Percentiles rank a stretch among this genome's conserved stretches.
phyloP scores from a whole-genome alignment of 2,797 vertebrate species.

The Harpagifer antarcticus region DNA sequence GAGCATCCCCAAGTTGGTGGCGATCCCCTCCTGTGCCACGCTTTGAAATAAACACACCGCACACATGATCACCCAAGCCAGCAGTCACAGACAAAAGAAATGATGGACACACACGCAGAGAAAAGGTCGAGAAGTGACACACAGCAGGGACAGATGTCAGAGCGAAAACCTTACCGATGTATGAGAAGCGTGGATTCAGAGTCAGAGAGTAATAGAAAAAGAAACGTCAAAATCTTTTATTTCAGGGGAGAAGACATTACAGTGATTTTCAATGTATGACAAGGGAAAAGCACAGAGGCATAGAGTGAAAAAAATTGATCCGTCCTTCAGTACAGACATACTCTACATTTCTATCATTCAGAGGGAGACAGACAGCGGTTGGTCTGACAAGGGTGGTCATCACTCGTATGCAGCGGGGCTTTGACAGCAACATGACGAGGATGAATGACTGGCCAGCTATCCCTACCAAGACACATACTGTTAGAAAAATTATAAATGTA shows the following conservation, averaged over 20 bases:
- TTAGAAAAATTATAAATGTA: constrained; percentile 62
- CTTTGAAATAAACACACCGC: constrained; percentile 60
- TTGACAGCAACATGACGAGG: constrained; percentile 85
- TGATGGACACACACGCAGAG: constrained; percentile 57
- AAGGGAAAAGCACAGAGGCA: constrained; percentile 55
- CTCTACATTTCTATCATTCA: constrained; percentile 84
- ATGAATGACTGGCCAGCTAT: constrained; percentile 74
- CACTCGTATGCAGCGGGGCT: constrained; percentile 77
- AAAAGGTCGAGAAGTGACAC: constrained; percentile 73
- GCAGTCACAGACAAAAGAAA: constrained; percentile 71
- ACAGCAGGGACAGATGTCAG: constrained; percentile 68
- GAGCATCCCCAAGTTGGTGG: constrained; percentile 67
- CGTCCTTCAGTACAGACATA: constrained; percentile 70
- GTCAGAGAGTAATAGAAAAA: constrained; percentile 43
- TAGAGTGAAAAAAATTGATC: constrained; percentile 77
- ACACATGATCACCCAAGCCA: constrained; percentile 63
- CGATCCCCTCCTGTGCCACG: constrained; percentile 51
- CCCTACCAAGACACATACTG: constrained; percentile 63
- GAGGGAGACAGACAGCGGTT: constrained; percentile 72
- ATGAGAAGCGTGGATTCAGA: constrained; percentile 64
- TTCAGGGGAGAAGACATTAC: constrained; percentile 48
- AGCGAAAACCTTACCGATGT: constrained; percentile 41
- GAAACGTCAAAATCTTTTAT: constrained; percentile 45
- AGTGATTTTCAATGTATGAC: constrained; percentile 62
- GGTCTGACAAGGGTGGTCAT: constrained; percentile 81